Evolutionary conservation across 2,113 vertebrate species (phyloP).

Genomic region (Probosciger aterrimus): DNA sequence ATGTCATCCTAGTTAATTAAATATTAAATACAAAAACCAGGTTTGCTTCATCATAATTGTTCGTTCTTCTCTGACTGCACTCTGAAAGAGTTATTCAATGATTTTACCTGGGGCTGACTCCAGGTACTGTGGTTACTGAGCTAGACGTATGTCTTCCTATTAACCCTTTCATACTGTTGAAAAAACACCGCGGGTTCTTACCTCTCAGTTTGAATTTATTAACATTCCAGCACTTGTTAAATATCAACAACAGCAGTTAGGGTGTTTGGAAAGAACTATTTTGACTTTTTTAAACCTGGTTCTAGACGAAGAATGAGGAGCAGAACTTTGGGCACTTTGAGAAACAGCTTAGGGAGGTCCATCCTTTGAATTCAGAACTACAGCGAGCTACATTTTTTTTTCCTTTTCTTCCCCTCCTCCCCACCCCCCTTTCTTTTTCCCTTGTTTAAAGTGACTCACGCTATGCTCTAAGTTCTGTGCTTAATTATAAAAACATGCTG

Average conservation of each 20-base stretch:
- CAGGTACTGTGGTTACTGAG: neutral
- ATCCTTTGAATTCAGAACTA: neutral
- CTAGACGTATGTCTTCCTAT: neutral
- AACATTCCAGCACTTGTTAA: neutral
- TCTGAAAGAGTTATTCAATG: neutral
- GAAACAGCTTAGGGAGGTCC: neutral
- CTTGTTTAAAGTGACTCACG: neutral
- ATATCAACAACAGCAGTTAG: neutral
- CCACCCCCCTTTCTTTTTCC: neutral
- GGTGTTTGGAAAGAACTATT: neutral
- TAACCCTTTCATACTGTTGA: neutral
- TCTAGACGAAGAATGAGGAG: neutral
- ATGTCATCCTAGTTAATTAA: neutral
- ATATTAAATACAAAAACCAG: neutral
- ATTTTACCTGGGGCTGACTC: neutral
- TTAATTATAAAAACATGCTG: slow-evolving; percentile 69
- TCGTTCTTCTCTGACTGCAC: neutral
- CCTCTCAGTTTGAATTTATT: neutral
- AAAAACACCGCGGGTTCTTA: neutral
- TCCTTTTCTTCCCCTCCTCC: neutral
- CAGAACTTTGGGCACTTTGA: neutral
- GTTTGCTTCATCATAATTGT: neutral
- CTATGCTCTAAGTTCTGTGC: neutral
- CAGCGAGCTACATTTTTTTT: neutral
- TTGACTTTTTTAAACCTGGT: neutral